phyloP scores from a whole-genome alignment of 2,888 invertebrate species.

The Camponotus fellah region DNA sequence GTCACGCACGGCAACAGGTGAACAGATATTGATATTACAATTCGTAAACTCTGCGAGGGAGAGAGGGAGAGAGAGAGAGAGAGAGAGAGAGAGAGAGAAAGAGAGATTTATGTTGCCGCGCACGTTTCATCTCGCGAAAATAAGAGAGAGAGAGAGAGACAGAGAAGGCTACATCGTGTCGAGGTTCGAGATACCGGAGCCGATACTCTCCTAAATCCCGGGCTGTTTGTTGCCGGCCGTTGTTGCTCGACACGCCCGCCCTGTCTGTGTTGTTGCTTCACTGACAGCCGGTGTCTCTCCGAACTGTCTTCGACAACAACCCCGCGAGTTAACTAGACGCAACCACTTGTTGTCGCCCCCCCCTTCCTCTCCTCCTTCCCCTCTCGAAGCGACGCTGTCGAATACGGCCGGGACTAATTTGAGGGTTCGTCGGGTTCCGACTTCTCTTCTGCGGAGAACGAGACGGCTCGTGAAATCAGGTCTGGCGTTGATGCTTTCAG shows the following conservation, averaged over 20 bases:
- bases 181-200: slow-evolving; percentile 51
- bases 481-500: slow-evolving; percentile 42
- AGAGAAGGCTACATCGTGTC: slow-evolving; percentile 11
- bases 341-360: slow-evolving; percentile 74
- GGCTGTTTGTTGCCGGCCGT: slow-evolving; percentile 41
- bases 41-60: slow-evolving; percentile 59
- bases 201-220: slow-evolving; percentile 70
- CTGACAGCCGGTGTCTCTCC: slow-evolving; percentile 71
- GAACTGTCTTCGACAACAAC: slow-evolving; percentile 74
- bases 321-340: slow-evolving; percentile 74
- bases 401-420: slow-evolving; percentile 72
- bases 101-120: slow-evolving; percentile 67
- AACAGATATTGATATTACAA: slow-evolving; percentile 74
- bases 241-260: slow-evolving; percentile 28
- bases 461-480: slow-evolving; percentile 38
- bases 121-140: slow-evolving; percentile 60
- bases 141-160: slow-evolving; percentile 5
- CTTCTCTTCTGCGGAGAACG: slow-evolving; percentile 40
- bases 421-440: slow-evolving; percentile 55
- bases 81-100: slow-evolving; percentile 47
- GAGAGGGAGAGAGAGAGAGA: slow-evolving; percentile 27
- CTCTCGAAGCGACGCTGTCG: slow-evolving; percentile 27
- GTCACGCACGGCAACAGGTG: slow-evolving; percentile 69
- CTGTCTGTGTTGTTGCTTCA: slow-evolving; percentile 43
- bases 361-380: not conserved